Evolutionary conservation across 2,888 invertebrate species (phyloP).

Genomic region (Papilio gigon): DNA sequence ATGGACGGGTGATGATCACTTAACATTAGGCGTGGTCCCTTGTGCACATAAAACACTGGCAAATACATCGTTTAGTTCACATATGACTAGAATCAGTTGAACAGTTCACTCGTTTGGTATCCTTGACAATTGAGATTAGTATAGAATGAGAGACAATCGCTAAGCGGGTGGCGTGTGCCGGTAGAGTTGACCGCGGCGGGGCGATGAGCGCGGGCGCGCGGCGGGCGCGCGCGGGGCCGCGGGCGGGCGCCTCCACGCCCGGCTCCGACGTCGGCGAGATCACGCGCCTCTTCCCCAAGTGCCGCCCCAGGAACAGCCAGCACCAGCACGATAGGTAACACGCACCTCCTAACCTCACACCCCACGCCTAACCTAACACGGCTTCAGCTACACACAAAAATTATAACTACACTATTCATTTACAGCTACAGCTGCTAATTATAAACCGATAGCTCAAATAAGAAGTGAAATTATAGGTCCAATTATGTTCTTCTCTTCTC

Average conservation of each 20-base stretch:
- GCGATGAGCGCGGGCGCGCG: slow-evolving; percentile 78
- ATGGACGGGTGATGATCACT: background rate
- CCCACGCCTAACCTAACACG: slow-evolving; percentile 23
- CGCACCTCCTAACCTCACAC: slow-evolving; percentile 26
- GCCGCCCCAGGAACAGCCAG: slow-evolving; percentile 86
- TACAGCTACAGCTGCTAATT: background rate
- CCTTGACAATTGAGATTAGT: slow-evolving; percentile 4
- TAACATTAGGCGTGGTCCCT: background rate
- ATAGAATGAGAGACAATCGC: slow-evolving; percentile 44
- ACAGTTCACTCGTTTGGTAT: slow-evolving; percentile 2
- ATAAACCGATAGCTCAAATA: background rate
- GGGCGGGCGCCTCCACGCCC: slow-evolving; percentile 79
- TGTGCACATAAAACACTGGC: background rate
- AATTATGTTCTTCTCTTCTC: too few species aligned
- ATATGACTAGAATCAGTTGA: background rate
- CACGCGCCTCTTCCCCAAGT: slow-evolving; percentile 93
- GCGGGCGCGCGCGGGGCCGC: slow-evolving; percentile 76
- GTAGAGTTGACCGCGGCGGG: slow-evolving; percentile 72
- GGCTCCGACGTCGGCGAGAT: slow-evolving; percentile 86
- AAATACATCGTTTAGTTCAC: background rate
- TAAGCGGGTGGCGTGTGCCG: slow-evolving; percentile 65
- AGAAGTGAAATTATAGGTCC: background rate
- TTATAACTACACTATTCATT: slow-evolving; percentile 7
- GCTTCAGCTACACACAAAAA: slow-evolving; percentile 11
- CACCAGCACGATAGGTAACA: slow-evolving; percentile 75